A percentile compares a stretch with the other conserved stretches of the same genome.
These are phyloP conservation scores for Dolomedes plantarius DNA, from an alignment of 2,888 invertebrate genomes.

Conservation along the genomic window DNA sequence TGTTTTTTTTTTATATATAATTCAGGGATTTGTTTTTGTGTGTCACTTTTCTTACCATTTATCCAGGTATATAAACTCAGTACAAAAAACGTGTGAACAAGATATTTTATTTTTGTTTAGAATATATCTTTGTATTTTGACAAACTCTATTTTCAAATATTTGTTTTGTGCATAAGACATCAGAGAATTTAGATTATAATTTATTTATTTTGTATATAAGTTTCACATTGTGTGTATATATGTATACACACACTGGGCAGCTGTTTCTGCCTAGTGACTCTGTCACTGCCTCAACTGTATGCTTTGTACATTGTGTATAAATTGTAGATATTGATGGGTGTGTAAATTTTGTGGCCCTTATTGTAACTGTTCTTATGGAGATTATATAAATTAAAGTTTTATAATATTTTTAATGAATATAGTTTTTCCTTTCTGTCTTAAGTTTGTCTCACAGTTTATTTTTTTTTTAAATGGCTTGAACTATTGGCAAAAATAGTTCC, in stretches of 20 bases:
- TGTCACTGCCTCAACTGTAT: constrained; percentile 32
- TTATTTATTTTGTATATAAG: constrained; percentile 62
- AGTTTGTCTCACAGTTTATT: too few species aligned
- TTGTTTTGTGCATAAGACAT: constrained; percentile 25
- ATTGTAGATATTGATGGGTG: constrained; percentile 47
- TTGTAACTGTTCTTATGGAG: constrained; percentile 32
- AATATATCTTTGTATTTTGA: constrained; percentile 39
- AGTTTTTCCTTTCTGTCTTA: background rate
- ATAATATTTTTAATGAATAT: constrained; percentile 47
- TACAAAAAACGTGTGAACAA: constrained; percentile 14
- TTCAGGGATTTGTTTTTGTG: constrained; percentile 58
- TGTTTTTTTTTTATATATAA: constrained; percentile 17
- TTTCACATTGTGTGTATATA: constrained; percentile 33
- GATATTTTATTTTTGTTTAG: background rate
- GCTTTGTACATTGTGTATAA: constrained; percentile 49
- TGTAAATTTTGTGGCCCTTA: constrained; percentile 36
- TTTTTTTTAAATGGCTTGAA: too few species aligned
- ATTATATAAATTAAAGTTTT: constrained; percentile 63
- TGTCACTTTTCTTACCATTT: constrained; percentile 28
- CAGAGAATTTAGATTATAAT: constrained; percentile 37
- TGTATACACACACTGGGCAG: constrained; percentile 41
- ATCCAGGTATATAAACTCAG: constrained; percentile 34
- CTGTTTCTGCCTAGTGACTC: constrained; percentile 21
- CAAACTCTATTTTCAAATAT: constrained; percentile 38
- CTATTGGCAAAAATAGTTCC: too few species aligned